Evolutionary conservation across 2,797 vertebrate species (phyloP).

Genomic region (Pipistrellus pipistrellus): DNA sequence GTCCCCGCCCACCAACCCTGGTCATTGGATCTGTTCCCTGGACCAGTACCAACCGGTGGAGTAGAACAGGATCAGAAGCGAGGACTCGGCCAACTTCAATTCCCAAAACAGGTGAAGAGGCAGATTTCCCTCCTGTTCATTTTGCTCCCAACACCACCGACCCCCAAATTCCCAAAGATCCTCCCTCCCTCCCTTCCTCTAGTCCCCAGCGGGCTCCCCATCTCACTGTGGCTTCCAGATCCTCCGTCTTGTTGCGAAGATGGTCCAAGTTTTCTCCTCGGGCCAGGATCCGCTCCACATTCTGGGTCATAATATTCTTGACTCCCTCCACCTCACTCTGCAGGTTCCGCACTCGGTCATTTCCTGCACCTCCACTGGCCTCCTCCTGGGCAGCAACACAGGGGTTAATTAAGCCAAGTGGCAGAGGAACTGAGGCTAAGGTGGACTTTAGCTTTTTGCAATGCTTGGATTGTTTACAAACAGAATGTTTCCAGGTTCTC

Average conservation of each 20-base stretch:
- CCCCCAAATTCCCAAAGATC: not conserved
- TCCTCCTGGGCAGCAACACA: constrained; percentile 72
- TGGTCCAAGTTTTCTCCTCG: constrained; percentile 95
- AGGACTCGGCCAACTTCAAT: not conserved
- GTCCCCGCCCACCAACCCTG: not conserved
- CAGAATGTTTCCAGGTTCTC: not conserved
- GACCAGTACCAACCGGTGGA: not conserved
- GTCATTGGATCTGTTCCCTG: not conserved
- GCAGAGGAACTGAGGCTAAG: not conserved
- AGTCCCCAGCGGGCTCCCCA: not conserved
- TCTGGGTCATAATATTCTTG: constrained; percentile 95
- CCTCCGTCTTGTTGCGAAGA: constrained; percentile 95
- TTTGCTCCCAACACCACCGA: not conserved
- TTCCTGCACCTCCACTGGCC: constrained; percentile 72
- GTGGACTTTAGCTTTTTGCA: constrained; percentile 13
- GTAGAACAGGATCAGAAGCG: not conserved
- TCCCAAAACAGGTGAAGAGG: not conserved
- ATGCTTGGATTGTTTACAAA: constrained; percentile 50
- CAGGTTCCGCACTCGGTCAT: constrained; percentile 88
- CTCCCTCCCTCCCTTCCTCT: too few species aligned
- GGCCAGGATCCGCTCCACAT: constrained; percentile 96
- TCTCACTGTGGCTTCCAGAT: constrained; percentile 95
- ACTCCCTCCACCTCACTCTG: constrained; percentile 95
- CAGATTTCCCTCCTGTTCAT: not conserved
- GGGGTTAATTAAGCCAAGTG: constrained; percentile 41